Percentiles rank a stretch among this genome's conserved stretches.
Conservation (phyloP, 2,113 vertebrate species). For the Apteryx mantelli region DNA sequence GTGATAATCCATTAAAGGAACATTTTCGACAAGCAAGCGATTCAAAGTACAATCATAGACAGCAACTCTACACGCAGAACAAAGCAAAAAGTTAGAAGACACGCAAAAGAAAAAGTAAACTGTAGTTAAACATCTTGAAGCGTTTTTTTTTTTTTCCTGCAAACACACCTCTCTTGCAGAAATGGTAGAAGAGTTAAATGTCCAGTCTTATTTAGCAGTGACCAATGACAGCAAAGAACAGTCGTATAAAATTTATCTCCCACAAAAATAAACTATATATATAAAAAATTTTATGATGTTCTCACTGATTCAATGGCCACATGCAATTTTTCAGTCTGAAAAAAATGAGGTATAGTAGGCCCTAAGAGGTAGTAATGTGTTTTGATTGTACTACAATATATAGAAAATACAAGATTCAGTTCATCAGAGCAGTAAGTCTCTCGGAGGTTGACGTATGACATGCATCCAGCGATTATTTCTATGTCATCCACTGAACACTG, state of each 20-base stretch:
- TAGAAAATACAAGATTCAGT: slow-evolving; percentile 82
- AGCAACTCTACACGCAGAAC: slow-evolving; percentile 86
- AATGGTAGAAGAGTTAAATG: slow-evolving; percentile 83
- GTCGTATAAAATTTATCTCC: slow-evolving; percentile 93
- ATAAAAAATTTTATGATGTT: slow-evolving; percentile 93
- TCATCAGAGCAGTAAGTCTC: slow-evolving; percentile 81
- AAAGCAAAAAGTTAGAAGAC: slow-evolving; percentile 86
- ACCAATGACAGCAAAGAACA: slow-evolving; percentile 88
- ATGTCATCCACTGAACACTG: slow-evolving; percentile 72
- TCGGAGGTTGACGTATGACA: slow-evolving; percentile 75
- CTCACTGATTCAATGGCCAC: slow-evolving; percentile 87
- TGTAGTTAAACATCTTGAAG: slow-evolving; percentile 78
- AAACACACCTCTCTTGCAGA: slow-evolving; percentile 86
- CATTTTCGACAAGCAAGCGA: slow-evolving; percentile 89
- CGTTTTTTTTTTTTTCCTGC: slow-evolving; percentile 71
- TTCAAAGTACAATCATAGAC: slow-evolving; percentile 89
- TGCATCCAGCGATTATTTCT: slow-evolving; percentile 34
- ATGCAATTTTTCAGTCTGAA: slow-evolving; percentile 89
- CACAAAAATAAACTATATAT: slow-evolving; percentile 96
- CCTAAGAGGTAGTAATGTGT: slow-evolving; percentile 96
- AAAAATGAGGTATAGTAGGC: slow-evolving; percentile 94
- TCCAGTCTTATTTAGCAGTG: slow-evolving; percentile 88
- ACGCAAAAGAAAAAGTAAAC: slow-evolving; percentile 78
- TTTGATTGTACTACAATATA: slow-evolving; percentile 93
- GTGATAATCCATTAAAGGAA: slow-evolving; percentile 91